Conservation (phyloP, 1,140 invertebrate species). For the Drosophila burlai region DNA sequence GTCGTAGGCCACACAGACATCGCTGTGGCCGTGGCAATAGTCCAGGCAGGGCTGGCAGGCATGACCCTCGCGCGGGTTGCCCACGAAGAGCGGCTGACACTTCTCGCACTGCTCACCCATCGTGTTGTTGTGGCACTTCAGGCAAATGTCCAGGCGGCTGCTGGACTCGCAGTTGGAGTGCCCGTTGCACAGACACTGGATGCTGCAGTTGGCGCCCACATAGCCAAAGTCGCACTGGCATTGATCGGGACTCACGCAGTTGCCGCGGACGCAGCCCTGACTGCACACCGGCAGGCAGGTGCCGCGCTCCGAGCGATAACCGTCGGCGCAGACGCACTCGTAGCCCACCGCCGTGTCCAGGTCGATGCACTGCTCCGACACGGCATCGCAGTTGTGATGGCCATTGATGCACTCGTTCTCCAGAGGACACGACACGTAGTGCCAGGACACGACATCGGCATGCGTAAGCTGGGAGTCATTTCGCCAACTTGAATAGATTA, state of each 20-base stretch:
- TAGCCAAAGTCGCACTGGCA: conserved; percentile 98
- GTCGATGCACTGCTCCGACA: conserved; percentile 94
- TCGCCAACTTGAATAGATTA: conserved; percentile 85
- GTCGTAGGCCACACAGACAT: conserved; percentile 90
- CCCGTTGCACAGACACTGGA: conserved; percentile 97
- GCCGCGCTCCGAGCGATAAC: conserved; percentile 88
- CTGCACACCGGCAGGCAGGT: conserved; percentile 93
- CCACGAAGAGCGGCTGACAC: conserved; percentile 95
- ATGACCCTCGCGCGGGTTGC: conserved; percentile 94
- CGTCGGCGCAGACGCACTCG: conserved; percentile 93
- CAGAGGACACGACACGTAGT: conserved; percentile 94
- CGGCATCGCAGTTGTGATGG: conserved; percentile 95
- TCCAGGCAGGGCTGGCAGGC: conserved; percentile 94
- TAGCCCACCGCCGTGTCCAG: conserved; percentile 88
- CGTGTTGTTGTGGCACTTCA: conserved; percentile 96
- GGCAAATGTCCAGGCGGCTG: conserved; percentile 92
- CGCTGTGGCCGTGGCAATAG: conserved; percentile 96
- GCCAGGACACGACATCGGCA: conserved; percentile 88
- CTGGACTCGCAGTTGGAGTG: conserved; percentile 96
- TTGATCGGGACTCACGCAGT: conserved; percentile 92
- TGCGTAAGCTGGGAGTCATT: conserved; percentile 85
- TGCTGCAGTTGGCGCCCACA: conserved; percentile 96
- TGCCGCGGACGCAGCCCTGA: conserved; percentile 95
- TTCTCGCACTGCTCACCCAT: conserved; percentile 94
- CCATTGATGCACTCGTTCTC: conserved; percentile 97